phyloP scores from a whole-genome alignment of 2,888 invertebrate species.

The Embidobia sp. region DNA sequence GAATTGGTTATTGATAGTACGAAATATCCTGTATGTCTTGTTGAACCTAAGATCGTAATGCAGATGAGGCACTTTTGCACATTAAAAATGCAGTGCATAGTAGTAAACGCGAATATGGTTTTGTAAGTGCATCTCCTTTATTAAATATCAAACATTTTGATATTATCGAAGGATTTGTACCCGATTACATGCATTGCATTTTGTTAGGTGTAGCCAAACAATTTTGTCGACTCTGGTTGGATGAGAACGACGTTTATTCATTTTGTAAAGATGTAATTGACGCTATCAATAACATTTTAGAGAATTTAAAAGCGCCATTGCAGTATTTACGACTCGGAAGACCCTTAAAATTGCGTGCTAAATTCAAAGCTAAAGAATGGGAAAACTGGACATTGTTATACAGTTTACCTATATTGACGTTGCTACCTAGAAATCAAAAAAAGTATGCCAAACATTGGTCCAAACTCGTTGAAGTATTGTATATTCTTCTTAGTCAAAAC shows the following conservation, averaged over 20 bases:
- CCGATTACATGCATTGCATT: slow-evolving; percentile 19
- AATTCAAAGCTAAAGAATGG: slow-evolving; percentile 16
- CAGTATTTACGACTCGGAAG: too few species aligned
- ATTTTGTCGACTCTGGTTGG: slow-evolving; percentile 5
- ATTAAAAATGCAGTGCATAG: slow-evolving; percentile 2
- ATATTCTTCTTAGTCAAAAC: neutral
- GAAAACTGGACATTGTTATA: slow-evolving; percentile 20
- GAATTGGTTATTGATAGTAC: neutral
- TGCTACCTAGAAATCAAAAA: neutral
- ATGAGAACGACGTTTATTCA: neutral
- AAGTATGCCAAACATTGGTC: slow-evolving; percentile 12
- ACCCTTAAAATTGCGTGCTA: too few species aligned
- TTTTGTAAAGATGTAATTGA: neutral
- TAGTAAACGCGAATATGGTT: neutral
- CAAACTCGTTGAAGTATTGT: neutral
- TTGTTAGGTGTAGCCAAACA: slow-evolving; percentile 1
- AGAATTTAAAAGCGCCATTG: slow-evolving; percentile 7
- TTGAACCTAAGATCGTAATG: neutral
- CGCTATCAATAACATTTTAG: neutral
- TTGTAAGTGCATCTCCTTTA: slow-evolving; percentile 14
- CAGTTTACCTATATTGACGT: slow-evolving; percentile 2
- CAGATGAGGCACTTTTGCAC: neutral
- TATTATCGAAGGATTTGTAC: slow-evolving; percentile 17
- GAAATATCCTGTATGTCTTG: slow-evolving; percentile 1
- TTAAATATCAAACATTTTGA: slow-evolving; percentile 8